Conservation (phyloP, 2,797 vertebrate genomes). For the Sebastes steindachneri region DNA sequence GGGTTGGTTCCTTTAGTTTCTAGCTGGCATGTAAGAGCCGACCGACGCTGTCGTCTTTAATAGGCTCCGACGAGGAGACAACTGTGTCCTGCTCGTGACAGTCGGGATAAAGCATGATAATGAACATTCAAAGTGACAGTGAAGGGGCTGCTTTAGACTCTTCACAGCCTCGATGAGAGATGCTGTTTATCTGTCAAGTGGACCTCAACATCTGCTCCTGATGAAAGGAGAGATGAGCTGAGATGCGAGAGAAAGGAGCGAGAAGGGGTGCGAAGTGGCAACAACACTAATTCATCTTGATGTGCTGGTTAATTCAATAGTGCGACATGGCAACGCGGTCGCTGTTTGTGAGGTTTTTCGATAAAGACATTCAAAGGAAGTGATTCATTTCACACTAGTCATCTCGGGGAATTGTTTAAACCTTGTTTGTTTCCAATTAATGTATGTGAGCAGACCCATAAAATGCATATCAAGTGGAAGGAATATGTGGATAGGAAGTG, state of each 20-base stretch:
- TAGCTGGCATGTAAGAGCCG: not conserved
- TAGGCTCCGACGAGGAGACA: slow-evolving; percentile 38
- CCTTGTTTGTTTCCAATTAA: slow-evolving; percentile 26
- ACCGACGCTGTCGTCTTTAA: slow-evolving; percentile 31
- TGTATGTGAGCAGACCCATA: slow-evolving; percentile 12
- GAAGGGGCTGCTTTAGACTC: slow-evolving; percentile 63
- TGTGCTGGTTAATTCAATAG: slow-evolving; percentile 44
- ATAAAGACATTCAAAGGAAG: slow-evolving; percentile 37
- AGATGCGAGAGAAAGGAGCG: slow-evolving; percentile 27
- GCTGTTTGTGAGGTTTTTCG: slow-evolving; percentile 19
- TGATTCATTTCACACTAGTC: slow-evolving; percentile 26
- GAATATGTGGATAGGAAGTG: not conserved
- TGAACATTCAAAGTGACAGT: slow-evolving; percentile 67
- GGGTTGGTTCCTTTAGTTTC: slow-evolving; percentile 8
- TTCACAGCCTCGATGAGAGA: slow-evolving; percentile 57
- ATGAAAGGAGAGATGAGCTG: slow-evolving; percentile 64
- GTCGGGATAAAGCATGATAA: slow-evolving; percentile 51
- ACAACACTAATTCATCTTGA: slow-evolving; percentile 52
- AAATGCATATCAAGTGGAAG: slow-evolving; percentile 8
- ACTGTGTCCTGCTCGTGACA: slow-evolving; percentile 51
- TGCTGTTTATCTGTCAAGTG: slow-evolving; percentile 70
- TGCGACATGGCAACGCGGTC: not conserved
- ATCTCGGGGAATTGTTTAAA: slow-evolving; percentile 11
- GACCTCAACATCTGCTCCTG: slow-evolving; percentile 73
- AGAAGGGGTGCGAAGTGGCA: slow-evolving; percentile 37